phyloP scores from a whole-genome alignment of 2,113 vertebrate genomes.

The Platysternon megacephalum region DNA sequence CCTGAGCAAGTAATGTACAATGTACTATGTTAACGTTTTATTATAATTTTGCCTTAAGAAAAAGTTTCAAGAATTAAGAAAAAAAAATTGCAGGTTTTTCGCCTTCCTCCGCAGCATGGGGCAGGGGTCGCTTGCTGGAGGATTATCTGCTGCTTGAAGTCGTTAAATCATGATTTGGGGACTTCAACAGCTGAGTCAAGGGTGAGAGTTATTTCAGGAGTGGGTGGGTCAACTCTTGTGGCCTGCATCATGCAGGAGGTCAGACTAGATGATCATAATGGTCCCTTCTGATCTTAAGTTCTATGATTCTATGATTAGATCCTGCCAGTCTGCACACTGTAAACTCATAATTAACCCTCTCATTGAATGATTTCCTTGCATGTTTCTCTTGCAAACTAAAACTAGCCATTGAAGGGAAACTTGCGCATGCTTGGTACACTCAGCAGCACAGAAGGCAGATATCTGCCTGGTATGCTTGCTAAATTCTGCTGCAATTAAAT shows the following conservation, averaged over 20 bases:
- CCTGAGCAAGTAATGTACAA: background rate
- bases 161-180: too few species aligned
- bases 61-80: background rate
- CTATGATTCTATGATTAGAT: too few species aligned
- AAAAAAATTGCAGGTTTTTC: background rate
- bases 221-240: too few species aligned
- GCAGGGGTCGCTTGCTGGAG: too few species aligned
- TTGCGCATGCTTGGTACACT: background rate
- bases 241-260: too few species aligned
- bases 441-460: background rate
- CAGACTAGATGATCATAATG: too few species aligned
- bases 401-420: background rate
- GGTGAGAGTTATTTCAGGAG: too few species aligned
- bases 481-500: background rate
- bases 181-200: too few species aligned
- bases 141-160: too few species aligned
- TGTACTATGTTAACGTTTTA: background rate
- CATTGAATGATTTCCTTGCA: background rate
- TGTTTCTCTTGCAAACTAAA: background rate
- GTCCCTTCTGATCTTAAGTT: too few species aligned
- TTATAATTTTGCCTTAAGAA: background rate
- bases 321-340: fast-evolving
- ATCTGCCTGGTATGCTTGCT: background rate
- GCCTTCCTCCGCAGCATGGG: too few species aligned
- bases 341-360: fast-evolving